Base-by-base conservation (phyloP, 2,888 invertebrate genomes). In the Hyposoter didymator region DNA sequence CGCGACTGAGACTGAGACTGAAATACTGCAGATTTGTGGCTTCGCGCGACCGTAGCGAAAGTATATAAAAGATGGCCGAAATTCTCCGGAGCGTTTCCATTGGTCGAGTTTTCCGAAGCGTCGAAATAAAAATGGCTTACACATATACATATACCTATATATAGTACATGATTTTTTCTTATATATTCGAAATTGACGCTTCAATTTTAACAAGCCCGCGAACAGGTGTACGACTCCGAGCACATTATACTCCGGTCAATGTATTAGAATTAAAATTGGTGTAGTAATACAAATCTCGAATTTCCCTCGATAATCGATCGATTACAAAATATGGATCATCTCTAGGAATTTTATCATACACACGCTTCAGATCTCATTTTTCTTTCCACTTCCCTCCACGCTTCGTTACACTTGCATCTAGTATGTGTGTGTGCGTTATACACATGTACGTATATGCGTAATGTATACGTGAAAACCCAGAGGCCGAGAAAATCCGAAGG, bases 21-120 rank as follows among this genome's bases (percentile, higher is more conserved):
- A 22, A 22, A 59, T n/a, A n/a, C 59, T 59, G 28, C 14, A 28
- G 28, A 28, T 74, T 66, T 62, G 75, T 59, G 78, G 89, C 89
- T 91, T 89, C 93, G 91, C 88, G 89, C 88, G 89, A 91, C 93
- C 92, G 92, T 93, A 93, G 92, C 88, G 90, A 91, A 92, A 92
- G 90, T 91, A 74, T 73, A 78, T 78, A 67, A 90, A 92, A 89
- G 88, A 92, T 92, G 91, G 91, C 89, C 82, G 89, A 74, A 32
- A 49, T 73, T 66, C 19, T 78, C 64, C 75, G 64, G 69, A 73
- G 64, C 59, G 78, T 35, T 47, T 59, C 72, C 75, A 90, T 90
- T 90, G 89, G 90, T 62, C 62, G 80, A 70, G 39, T 64, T 17
- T 22, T 72, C 35, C 66, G 45, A 74, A 22, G 49, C 52, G 84